These are phyloP conservation scores for Campopleginae sp. DNA, from an alignment of 2,888 invertebrate genomes.

Conservation along the genomic window DNA sequence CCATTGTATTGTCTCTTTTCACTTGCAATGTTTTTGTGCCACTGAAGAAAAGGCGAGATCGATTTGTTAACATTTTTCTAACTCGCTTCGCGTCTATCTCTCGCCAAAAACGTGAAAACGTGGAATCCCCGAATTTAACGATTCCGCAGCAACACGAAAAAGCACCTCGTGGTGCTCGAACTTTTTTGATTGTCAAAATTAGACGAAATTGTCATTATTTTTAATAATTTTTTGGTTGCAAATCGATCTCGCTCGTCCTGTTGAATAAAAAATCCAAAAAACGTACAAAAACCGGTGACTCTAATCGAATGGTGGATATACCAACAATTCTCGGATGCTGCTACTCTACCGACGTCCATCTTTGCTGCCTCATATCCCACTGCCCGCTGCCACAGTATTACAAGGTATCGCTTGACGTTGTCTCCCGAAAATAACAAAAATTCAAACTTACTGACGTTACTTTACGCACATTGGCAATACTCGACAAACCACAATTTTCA, in stretches of 20 bases:
- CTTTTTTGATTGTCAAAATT: background rate
- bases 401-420: slow-evolving; percentile 76
- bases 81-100: background rate
- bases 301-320: slow-evolving; percentile 69
- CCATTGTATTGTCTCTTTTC: background rate
- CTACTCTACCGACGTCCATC: slow-evolving; percentile 65
- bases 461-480: slow-evolving; percentile 42
- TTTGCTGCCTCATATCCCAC: slow-evolving; percentile 69
- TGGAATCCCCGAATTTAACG: background rate
- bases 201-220: background rate
- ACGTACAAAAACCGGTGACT: slow-evolving; percentile 46
- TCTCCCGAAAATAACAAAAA: slow-evolving; percentile 35
- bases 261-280: slow-evolving; percentile 27
- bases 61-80: slow-evolving; percentile 22
- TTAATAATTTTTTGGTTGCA: background rate
- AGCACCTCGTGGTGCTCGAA: background rate
- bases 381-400: slow-evolving; percentile 75
- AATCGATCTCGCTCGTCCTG: slow-evolving; percentile 49
- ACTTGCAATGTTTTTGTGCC: slow-evolving; percentile 31
- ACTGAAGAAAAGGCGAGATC: slow-evolving; percentile 35
- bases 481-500: slow-evolving; percentile 28
- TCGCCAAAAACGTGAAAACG: no score
- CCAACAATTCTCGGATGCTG: slow-evolving; percentile 72
- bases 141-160: background rate
- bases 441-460: slow-evolving; percentile 46